Base-by-base conservation (phyloP, 2,113 vertebrate genomes). In the Hydropotes inermis region DNA sequence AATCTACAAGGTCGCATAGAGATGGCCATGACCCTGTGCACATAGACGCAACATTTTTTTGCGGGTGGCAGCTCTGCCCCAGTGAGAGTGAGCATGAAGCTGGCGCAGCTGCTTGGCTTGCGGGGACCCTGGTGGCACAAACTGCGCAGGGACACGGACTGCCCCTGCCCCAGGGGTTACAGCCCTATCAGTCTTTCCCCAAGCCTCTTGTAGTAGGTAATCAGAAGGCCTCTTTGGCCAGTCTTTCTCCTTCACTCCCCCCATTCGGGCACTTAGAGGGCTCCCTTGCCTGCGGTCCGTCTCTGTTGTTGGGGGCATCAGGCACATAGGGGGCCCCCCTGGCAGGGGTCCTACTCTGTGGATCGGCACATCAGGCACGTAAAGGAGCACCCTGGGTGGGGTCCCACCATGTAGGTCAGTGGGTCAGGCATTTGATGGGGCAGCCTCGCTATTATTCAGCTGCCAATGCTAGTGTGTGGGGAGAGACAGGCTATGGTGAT, bases 41-140 rank as follows among this genome's bases (percentile, higher is more conserved):
- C n/a, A 21, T 11, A 36, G n/a, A 70, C 0, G 0, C 9, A 36
- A n/a, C 33, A n/a, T 19, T 10, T 64, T n/a, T 70, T 36, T 70
- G n/a, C n/a, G 0, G 1, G n/a, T 36, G 64, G 64, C 64, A 70
- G 64, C 9, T 36, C 9, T 11, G 64, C n/a, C 64, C n/a, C n/a
- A 70, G 17, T 11, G 64, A 2, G 1, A 36, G n/a, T 70, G n/a
- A 70, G n/a, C 33, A 4, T 21, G 8, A 67, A 36, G 64, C 9
- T 70, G 64, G n/a, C n/a, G 11, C 64, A 36, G n/a, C 64, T 36
- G 17, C n/a, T 70, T 36, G 64, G n/a, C 17, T 21, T 36, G 64
- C 2, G 0, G n/a, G 4, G n/a, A 70, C n/a, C 9, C 9, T 70
- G 9, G 64, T 2, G 10, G 64, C 67, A 70, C 9, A 23, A 23